Percentiles rank a stretch among this genome's conserved stretches.
Conservation (phyloP, 2,888 invertebrate genomes). For the Oxystoma pomonae region DNA sequence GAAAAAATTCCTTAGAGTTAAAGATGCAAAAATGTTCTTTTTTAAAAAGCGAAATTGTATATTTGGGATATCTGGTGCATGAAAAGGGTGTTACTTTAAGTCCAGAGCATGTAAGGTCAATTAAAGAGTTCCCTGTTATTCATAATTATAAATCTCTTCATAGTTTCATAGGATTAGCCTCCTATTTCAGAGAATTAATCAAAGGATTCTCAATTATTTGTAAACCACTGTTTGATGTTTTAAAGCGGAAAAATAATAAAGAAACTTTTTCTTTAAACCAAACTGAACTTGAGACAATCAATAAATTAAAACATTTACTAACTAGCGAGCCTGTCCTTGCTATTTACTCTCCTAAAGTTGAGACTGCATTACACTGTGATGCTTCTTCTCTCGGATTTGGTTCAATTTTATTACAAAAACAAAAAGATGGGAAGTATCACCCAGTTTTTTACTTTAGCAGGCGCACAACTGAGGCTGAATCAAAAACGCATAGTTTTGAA, state of each 20-base stretch:
- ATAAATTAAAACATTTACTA: too few relatives aligned
- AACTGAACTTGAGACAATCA: too few relatives aligned
- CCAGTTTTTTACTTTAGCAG: too few relatives aligned
- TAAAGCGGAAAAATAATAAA: background rate
- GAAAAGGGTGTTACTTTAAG: background rate
- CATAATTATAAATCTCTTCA: background rate
- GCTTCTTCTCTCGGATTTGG: too few relatives aligned
- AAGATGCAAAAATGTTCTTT: background rate
- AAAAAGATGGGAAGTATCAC: too few relatives aligned
- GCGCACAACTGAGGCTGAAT: too few relatives aligned
- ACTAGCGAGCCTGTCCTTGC: too few relatives aligned
- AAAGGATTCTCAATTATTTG: background rate
- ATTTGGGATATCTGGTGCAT: background rate
- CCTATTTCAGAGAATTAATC: background rate
- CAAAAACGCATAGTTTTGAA: too few relatives aligned
- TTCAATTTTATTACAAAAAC: too few relatives aligned
- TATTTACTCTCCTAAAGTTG: too few relatives aligned
- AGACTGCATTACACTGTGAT: too few relatives aligned
- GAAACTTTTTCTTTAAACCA: background rate
- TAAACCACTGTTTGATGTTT: background rate
- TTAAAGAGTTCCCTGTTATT: background rate
- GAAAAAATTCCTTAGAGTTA: background rate
- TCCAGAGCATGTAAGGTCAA: background rate
- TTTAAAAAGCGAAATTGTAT: background rate
- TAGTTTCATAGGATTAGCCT: background rate